Percentiles rank a stretch among this genome's conserved stretches.
Evolutionary conservation across 2,888 invertebrate species (phyloP).

Genomic region (Amiota minor): DNA sequence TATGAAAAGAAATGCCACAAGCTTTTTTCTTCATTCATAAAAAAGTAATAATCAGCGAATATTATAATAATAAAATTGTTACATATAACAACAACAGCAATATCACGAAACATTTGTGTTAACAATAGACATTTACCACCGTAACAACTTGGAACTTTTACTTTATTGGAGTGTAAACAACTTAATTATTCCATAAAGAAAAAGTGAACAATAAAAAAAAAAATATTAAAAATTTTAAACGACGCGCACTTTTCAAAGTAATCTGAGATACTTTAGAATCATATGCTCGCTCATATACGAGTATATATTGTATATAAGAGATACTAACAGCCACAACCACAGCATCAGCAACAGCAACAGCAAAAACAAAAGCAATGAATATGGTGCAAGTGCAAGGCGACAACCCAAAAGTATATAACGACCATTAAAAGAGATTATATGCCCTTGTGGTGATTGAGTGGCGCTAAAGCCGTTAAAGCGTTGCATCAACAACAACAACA

Average conservation of each 20-base stretch:
- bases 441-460: constrained; percentile 58
- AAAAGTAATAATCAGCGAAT: not conserved
- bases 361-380: not conserved
- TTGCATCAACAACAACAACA: constrained; percentile 45
- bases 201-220: not conserved
- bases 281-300: not conserved
- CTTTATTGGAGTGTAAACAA: no score
- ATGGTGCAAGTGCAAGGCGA: not conserved
- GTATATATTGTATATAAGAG: not conserved
- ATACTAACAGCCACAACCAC: not conserved
- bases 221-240: not conserved
- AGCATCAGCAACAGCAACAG: not conserved
- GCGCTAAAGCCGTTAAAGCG: constrained; percentile 64
- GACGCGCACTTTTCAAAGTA: not conserved
- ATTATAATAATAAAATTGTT: not conserved
- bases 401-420: constrained; percentile 32
- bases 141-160: no score
- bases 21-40: no score
- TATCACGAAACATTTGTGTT: not conserved
- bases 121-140: no score
- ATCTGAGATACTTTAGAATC: not conserved
- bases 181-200: not conserved
- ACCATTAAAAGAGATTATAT: constrained; percentile 69
- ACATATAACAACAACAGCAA: not conserved
- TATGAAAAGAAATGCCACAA: no score